These are phyloP conservation scores for Lepidurus packardi DNA, from an alignment of 1,140 invertebrate species.

Conservation along the genomic window DNA sequence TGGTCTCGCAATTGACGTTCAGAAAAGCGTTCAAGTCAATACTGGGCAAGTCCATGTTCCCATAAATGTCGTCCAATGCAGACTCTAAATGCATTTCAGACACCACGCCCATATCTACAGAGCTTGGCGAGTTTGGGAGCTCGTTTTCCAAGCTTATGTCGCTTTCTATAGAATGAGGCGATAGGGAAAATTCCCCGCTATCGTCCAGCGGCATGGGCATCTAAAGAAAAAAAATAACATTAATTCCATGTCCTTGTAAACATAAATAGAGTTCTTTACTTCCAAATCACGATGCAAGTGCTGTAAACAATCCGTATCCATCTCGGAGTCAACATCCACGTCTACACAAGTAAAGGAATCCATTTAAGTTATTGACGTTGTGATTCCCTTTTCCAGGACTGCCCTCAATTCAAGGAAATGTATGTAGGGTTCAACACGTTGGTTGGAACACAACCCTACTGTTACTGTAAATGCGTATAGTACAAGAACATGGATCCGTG, in stretches of 20 bases:
- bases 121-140: neutral
- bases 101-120: neutral
- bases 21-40: conserved; percentile 19
- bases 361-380: neutral
- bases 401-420: neutral
- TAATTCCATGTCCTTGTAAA: neutral
- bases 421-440: neutral
- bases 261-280: neutral
- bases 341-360: neutral
- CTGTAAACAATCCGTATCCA: neutral
- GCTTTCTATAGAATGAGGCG: conserved; percentile 16
- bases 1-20: neutral
- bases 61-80: neutral
- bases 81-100: neutral
- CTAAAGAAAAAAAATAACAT: neutral
- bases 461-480: neutral
- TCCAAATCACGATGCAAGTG: conserved; percentile 5
- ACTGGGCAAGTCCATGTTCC: neutral
- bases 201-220: neutral
- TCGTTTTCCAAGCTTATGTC: neutral
- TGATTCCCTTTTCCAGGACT: neutral
- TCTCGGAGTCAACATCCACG: neutral
- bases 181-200: neutral
- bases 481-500: neutral
- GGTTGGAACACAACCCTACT: neutral